phyloP scores from a whole-genome alignment of 2,113 vertebrate genomes.

The Melospiza georgiana region DNA sequence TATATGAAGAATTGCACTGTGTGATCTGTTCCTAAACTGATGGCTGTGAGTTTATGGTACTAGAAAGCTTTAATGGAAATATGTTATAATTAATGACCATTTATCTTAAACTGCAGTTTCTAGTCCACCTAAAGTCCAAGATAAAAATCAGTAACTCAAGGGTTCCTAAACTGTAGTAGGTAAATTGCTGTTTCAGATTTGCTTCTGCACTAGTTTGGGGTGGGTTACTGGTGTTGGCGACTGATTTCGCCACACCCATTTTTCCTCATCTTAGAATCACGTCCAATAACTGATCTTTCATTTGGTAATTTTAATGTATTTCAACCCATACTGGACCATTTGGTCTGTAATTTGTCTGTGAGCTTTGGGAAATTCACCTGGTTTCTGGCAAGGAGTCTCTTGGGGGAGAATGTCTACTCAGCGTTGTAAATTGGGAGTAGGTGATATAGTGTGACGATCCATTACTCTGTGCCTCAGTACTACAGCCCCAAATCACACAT shows the following conservation, averaged over 20 bases:
- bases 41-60: background rate
- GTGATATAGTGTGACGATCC: background rate
- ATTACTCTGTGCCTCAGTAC: background rate
- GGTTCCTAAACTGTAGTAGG: background rate
- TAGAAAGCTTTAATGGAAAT: background rate
- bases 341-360: background rate
- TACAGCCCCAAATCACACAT: background rate
- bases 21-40: background rate
- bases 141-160: background rate
- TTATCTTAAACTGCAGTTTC: background rate
- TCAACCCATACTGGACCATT: background rate
- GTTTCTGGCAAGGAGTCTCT: background rate
- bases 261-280: background rate
- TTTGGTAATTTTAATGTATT: background rate
- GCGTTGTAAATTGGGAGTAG: background rate
- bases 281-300: background rate
- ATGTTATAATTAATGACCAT: background rate
- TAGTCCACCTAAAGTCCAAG: background rate
- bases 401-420: background rate
- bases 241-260: background rate
- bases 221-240: background rate
- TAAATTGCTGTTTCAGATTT: background rate
- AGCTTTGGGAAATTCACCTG: background rate
- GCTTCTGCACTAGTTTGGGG: background rate
- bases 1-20: background rate